phyloP scores from a whole-genome alignment of 1,140 invertebrate species.

The Holcopasites calliopsidis region DNA sequence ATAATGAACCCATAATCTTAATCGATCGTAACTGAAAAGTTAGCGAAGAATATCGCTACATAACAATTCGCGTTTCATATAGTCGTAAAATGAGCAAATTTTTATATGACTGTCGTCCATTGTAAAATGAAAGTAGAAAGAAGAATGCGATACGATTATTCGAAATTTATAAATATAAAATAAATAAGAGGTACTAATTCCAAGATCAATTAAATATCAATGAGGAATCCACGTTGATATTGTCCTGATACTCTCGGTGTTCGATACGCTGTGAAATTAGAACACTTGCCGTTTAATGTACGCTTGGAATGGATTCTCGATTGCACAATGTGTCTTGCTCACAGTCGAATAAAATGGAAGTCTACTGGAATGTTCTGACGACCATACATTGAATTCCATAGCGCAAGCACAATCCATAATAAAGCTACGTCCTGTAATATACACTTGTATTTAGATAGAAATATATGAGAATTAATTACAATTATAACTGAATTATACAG shows the following conservation, averaged over 20 bases:
- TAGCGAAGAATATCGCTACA: too few species aligned
- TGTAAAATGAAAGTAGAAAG: not conserved
- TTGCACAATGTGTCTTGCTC: conserved; percentile 63
- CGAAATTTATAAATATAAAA: conserved; percentile 49
- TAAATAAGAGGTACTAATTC: conserved; percentile 43
- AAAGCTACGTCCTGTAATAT: conserved; percentile 53
- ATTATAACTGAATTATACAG: not conserved
- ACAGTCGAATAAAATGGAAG: conserved; percentile 71
- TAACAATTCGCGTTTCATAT: too few species aligned
- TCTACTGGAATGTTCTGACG: conserved; percentile 63
- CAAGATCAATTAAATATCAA: not conserved
- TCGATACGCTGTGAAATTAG: not conserved
- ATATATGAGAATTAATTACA: too few species aligned
- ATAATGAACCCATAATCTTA: too few species aligned
- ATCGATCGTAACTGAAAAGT: too few species aligned
- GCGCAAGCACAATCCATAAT: conserved; percentile 74
- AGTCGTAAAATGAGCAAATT: too few species aligned
- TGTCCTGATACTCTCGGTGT: not conserved
- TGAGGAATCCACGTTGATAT: not conserved
- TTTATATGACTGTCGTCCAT: too few species aligned
- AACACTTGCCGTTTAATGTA: conserved; percentile 53
- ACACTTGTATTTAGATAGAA: too few species aligned
- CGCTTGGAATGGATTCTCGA: conserved; percentile 69
- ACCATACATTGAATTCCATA: conserved; percentile 66
- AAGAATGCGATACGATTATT: conserved; percentile 5